These are phyloP conservation scores for Nephrotoma appendiculata DNA, from an alignment of 2,888 invertebrate species.

Conservation along the genomic window DNA sequence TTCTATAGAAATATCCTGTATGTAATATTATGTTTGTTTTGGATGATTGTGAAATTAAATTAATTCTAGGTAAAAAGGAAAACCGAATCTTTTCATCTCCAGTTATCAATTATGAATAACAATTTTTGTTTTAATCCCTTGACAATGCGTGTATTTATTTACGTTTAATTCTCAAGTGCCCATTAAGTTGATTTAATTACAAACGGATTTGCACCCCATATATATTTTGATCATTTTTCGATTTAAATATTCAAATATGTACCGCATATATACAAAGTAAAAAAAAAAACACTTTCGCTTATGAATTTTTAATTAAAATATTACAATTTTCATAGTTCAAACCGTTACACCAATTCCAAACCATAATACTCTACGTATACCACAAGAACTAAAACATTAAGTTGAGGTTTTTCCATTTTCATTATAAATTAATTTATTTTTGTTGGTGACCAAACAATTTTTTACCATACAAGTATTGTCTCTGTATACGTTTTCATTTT, in stretches of 20 bases:
- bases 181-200: not conserved
- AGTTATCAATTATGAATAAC: not conserved
- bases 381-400: not conserved
- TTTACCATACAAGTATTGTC: not conserved
- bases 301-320: not conserved
- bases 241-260: not conserved
- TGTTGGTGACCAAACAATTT: not conserved
- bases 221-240: not conserved
- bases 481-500: not conserved
- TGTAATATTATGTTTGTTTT: not conserved
- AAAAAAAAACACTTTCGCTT: not conserved
- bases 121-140: not conserved
- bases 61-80: not conserved
- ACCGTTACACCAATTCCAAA: not conserved
- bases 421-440: not conserved
- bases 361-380: not conserved
- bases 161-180: not conserved
- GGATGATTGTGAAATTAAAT: not conserved
- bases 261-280: not conserved
- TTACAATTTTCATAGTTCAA: not conserved
- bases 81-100: not conserved
- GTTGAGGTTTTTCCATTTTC: not conserved
- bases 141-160: not conserved
- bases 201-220: not conserved
- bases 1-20: not conserved